Evolutionary conservation across 2,113 vertebrate species (phyloP), one percentile per base, ranked within the genome.

Genomic region (Oophaga pumilio): DNA sequence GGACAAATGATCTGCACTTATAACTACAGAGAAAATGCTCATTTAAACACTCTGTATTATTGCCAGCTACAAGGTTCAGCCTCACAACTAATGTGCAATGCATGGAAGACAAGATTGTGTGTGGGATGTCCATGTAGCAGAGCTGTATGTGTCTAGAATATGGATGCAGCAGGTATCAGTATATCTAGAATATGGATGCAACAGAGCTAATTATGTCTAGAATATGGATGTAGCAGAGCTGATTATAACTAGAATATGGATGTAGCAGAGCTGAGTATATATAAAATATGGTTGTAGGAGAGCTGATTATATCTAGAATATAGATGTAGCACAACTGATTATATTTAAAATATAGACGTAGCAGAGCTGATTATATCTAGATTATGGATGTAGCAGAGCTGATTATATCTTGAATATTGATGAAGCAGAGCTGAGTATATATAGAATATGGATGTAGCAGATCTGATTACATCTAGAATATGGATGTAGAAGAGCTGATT

Each of bases 1-100:
- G 49, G 14, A 68, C 62, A 68, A 82, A 82, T 17, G 49, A 68
- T n/a, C 43, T 52, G 43, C 81, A 82, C 81, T 82, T 24, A 64
- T 18, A 15, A 59, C 18, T 64, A 62, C 15, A 59, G 1, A n/a
- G 3, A 43, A 43, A 33, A 33, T 1, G 28, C 33, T 81, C 57
- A 81, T 22, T 64, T 81, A 26, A 20, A 12, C 56, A 9, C 59
- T 20, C 53, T 26, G 5, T 59, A 59, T 79, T n/a, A 76, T 24
- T 33, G 24, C 7, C 57, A 17, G 26, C 15, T 17, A 33, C 33
- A 20, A 73, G 69, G 69, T 49, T 8, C 69, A 43, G 69, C 69
- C 2, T 9, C 8, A 43, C 18, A 43, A 43, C 28, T 15, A 43
- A 73, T 18, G 69, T 18, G 15, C 22, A 43, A 49, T 18, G 17